Evolutionary conservation across 2,888 invertebrate species (phyloP), one percentile per base, ranked within the genome.

Genomic region (Apotomis turbidana): DNA sequence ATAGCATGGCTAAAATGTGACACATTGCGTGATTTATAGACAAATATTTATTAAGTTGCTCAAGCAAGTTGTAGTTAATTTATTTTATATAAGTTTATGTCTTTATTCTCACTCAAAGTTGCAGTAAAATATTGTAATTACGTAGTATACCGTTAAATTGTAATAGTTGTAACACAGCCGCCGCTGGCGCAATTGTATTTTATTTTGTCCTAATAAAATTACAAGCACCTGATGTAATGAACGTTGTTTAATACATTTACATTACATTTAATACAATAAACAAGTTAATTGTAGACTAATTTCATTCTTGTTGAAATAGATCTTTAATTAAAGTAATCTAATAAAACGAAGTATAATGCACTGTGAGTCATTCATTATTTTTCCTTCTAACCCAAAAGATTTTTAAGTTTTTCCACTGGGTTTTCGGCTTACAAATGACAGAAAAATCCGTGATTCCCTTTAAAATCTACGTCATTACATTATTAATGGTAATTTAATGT

Each of bases 111-210:
- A 67, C 15, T 36, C 5, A 13, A 12, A 51, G 10, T 41, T 68
- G 38, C 60, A 51, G 15, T 13, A 12, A 51, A 60, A 52, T 10
- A 10, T 36, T 5, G 15, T 52, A 46, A 57, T 60, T 60, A 46
- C 10, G 12, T 27, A 10, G 46, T 46, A 58, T n/a, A 52, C 51
- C 12, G 13, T 59, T 52, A 49, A 49, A 55, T 57, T 66, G 13
- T 67, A 58, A 67, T 67, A 67, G 51, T 58, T 68, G 51, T 68
- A 13, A 10, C 27, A 59, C 58, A 58, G 44, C 15, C 44, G 13
- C 15, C 13, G 44, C 44, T 44, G n/a, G 44, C 46, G 49, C 49
- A 67, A 58, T 57, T 44, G n/a, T 36, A 5, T 66, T 66, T 66
- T 44, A 41, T 66, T 12, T 46, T 5, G 60, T 46, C 46, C 10